Evolutionary conservation across 2,797 vertebrate species (phyloP).

Genomic region (Cossypha caffra): DNA sequence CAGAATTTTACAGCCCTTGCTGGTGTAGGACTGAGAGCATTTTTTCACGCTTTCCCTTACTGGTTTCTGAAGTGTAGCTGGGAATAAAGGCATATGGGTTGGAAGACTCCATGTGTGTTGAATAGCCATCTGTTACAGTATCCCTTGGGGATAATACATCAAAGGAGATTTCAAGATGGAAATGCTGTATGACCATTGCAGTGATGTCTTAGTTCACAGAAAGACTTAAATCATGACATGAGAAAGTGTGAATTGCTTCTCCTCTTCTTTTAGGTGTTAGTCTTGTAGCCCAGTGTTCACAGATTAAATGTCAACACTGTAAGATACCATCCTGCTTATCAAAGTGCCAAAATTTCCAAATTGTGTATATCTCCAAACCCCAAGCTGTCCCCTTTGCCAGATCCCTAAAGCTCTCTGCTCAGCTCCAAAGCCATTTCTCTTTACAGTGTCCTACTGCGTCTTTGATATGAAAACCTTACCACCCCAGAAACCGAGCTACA

Average conservation of each 20-base stretch:
- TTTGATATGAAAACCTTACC: conserved; percentile 20
- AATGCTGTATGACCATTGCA: background rate
- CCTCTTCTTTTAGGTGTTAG: background rate
- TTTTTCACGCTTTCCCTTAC: background rate
- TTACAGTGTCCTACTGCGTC: background rate
- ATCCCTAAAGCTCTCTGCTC: background rate
- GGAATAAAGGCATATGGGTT: background rate
- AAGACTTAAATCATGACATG: background rate
- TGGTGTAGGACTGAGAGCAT: background rate
- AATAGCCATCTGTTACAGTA: conserved; percentile 20
- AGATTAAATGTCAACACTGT: background rate
- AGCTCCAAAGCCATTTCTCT: background rate
- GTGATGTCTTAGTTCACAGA: background rate
- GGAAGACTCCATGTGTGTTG: background rate
- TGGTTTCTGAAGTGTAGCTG: background rate
- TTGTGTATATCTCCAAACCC: background rate
- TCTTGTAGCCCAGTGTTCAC: background rate
- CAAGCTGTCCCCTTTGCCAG: background rate
- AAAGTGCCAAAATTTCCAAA: background rate
- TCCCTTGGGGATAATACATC: background rate
- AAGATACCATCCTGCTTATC: background rate
- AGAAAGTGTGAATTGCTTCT: background rate
- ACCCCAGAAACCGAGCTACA: conserved; percentile 16
- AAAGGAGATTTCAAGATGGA: conserved; percentile 20
- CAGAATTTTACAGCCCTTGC: background rate